Evolutionary conservation across 1,140 invertebrate genomes (phyloP), one percentile per base, ranked within the genome.

Genomic region (Eciton burchellii): DNA sequence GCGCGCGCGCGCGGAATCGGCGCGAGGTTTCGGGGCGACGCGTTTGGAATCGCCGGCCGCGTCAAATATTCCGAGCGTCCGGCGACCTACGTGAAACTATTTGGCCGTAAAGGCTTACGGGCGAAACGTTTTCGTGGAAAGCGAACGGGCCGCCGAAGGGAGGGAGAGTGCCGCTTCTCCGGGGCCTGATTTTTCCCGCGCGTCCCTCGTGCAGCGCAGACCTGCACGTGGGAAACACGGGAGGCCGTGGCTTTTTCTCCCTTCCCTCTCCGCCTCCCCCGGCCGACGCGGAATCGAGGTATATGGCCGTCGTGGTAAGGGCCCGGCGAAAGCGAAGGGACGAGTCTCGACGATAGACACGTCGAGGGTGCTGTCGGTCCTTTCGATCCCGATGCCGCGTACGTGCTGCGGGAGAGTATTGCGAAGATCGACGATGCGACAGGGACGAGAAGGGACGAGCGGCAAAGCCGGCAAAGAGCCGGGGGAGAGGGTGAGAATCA

Each of bases 281-380:
- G n/a, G 60, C 29, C 41, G 29, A 9, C 24, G n/a, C 26, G 52
- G 29, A 79, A 5, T 41, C 41, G 21, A 77, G 24, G 43, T 24
- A 21, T 52, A 12, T 35, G 59, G 66, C 21, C 56, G 11, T 56
- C 73, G 43, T 57, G 54, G n/a, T 57, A 26, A 47, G 41, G n/a
- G 5, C n/a, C 26, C n/a, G 1, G 52, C 29, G 81, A 63, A 62
- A 62, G 45, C 60, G 68, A 21, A 72, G 62, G 62, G 21, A 81
- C 14, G 35, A 35, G n/a, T 41, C 54, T 43, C 71, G 84, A 86
- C 72, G 84, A 87, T 68, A 83, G 72, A 85, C 54, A 73, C 66
- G 59, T 77, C 26, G 26, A 63, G 24, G 68, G 60, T 60, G 29
- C 54, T 60, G 29, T 54, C 52, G 41, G 43, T 16, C 24, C 43